Percentiles rank a stretch among this genome's conserved stretches.
These are phyloP conservation scores for Phylloscopus whistleri DNA, from an alignment of 2,113 vertebrate genomes.

Conservation along the genomic window DNA sequence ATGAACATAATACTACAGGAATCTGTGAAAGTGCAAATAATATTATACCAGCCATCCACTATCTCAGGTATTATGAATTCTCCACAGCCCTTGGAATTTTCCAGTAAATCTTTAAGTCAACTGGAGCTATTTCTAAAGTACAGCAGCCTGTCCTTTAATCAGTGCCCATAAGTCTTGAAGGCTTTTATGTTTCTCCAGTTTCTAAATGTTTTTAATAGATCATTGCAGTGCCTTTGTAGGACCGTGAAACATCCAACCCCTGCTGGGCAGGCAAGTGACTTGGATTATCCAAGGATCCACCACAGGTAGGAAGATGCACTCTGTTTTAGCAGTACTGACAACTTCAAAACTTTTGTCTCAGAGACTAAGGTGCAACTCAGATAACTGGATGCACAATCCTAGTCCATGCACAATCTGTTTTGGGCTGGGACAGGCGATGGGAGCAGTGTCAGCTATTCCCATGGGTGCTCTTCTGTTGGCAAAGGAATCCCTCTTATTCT, in stretches of 20 bases:
- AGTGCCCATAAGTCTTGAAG: background rate
- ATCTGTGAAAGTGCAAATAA: background rate
- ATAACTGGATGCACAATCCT: background rate
- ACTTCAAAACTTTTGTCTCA: background rate
- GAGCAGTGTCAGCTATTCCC: background rate
- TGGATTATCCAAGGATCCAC: background rate
- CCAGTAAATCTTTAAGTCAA: background rate
- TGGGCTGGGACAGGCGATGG: accelerated
- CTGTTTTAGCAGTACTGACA: background rate
- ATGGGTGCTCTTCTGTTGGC: background rate
- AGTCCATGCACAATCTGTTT: background rate
- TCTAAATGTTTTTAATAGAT: background rate
- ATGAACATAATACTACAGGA: background rate
- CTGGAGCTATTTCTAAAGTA: background rate
- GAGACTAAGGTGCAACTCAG: background rate
- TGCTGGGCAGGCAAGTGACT: background rate
- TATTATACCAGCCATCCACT: background rate
- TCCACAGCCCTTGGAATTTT: background rate
- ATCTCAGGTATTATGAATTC: background rate
- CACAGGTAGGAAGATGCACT: background rate
- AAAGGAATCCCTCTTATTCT: background rate
- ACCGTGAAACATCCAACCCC: background rate
- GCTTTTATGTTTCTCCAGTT: background rate
- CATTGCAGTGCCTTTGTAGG: background rate
- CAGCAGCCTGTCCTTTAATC: background rate